Evolutionary conservation across 2,113 vertebrate species (phyloP), one percentile per base, ranked within the genome.

Genomic region (Gymnogyps californianus): DNA sequence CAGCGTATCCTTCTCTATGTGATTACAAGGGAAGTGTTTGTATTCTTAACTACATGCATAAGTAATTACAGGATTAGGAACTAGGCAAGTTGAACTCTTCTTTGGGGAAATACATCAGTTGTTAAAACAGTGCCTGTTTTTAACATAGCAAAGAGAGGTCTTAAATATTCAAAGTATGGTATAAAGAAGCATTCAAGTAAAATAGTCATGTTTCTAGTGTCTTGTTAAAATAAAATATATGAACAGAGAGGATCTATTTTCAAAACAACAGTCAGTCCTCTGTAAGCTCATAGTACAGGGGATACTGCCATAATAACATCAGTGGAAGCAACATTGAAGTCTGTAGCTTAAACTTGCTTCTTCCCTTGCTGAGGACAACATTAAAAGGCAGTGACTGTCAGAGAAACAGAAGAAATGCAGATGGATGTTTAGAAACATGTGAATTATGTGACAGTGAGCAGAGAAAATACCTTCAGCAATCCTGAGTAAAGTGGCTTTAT

Each of bases 381-480:
- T 38, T 80, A 83, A 78, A 93, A 91, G 32, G 46, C 85, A 85
- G 38, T 34, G 58, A 88, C 66, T 83, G 51, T 46, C 85, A 92
- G 38, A 89, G 83, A 88, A 83, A 92, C 31, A 82, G 80, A 72
- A 93, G 64, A 94, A 96, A 96, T 25, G 26, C 58, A 93, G 66
- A 93, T 32, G 25, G 71, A 70, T 92, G 46, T 70, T 89, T 83
- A 58, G 80, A 94, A 91, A 83, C 26, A 44, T 1, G 6, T 67
- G 66, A 36, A 86, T 51, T 61, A 70, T 40, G 46, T 85, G 51
- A 80, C 47, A 89, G 19, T 57, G 10, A 88, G 76, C 38, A 92
- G 58, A 93, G 55, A 66, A 92, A 92, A 64, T 40, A 72, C 31
- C 75, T 80, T 72, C 28, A 62, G 76, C 65, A 84, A 70, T 62